Percentiles rank a stretch among this genome's conserved stretches.
Evolutionary conservation across 1,140 invertebrate species (phyloP).

Genomic region (Rhagoletis zephyria): DNA sequence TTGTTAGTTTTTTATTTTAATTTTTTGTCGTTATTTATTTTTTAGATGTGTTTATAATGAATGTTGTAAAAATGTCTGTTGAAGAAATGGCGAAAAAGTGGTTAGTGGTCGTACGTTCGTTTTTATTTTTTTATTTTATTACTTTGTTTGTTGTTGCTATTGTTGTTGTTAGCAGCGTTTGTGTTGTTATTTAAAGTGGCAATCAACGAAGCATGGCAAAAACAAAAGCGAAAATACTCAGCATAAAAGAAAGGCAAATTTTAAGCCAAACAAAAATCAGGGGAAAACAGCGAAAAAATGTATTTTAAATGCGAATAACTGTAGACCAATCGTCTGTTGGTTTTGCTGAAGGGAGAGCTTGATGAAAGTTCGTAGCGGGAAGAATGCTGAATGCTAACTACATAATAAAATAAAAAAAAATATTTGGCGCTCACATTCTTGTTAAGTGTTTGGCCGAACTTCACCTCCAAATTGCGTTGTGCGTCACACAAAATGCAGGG

Average conservation of each 20-base stretch:
- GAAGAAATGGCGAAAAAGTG: slow-evolving; percentile 7
- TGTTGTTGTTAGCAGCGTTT: slow-evolving; percentile 14
- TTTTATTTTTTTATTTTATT: slow-evolving; percentile 26
- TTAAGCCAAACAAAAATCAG: slow-evolving; percentile 44
- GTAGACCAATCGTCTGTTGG: not conserved
- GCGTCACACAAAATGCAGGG: too few relatives aligned
- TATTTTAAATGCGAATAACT: slow-evolving; percentile 44
- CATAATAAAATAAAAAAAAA: too few relatives aligned
- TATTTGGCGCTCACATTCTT: too few relatives aligned
- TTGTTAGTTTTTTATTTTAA: not conserved
- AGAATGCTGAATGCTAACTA: too few relatives aligned
- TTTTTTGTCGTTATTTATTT: not conserved
- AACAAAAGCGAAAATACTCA: slow-evolving; percentile 56
- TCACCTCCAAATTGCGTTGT: too few relatives aligned
- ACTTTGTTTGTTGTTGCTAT: not conserved
- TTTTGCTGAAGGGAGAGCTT: not conserved
- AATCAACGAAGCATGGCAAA: slow-evolving; percentile 57
- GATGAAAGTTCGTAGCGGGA: not conserved
- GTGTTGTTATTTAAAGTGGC: slow-evolving; percentile 50
- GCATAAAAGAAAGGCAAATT: slow-evolving; percentile 51
- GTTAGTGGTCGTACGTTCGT: slow-evolving; percentile 26
- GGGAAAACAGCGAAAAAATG: slow-evolving; percentile 45
- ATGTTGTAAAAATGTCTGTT: slow-evolving; percentile 16
- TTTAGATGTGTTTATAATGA: slow-evolving; percentile 34
- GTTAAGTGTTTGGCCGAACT: too few relatives aligned